Evolutionary conservation across 2,113 vertebrate species (phyloP), one percentile per base, ranked within the genome.

Genomic region (Bubo scandiacus): DNA sequence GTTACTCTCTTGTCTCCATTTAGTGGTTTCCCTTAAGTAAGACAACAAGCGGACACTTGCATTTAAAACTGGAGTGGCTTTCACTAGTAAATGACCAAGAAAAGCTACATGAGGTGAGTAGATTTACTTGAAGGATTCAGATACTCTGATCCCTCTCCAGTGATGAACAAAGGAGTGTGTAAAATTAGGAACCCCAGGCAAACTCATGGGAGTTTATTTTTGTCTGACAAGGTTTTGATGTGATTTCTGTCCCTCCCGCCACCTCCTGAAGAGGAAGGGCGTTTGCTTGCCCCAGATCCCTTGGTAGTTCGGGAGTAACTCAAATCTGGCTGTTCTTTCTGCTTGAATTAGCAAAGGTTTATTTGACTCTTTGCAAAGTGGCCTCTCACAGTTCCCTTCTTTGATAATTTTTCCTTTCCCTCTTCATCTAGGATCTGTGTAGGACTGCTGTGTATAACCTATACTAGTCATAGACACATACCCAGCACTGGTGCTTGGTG

Each of bases 21-120:
- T 96, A 99, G 99, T 99, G 99, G 99, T 99, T 99, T 96, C 67
- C 97, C 43, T 97, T 99, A 96, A 98, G 98, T 20, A 98, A 98
- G 5, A 97, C 98, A 3, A 86, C 95, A 70, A 98, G 97, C 0
- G 99, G 99, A 67, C 97, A 98, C 73, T 94, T 99, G 81, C 99
- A 98, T 93, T 96, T 99, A 72, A 99, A 98, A 74, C 97, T 99
- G 14, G 98, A 99, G 96, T 99, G 99, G 99, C 96, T 99, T 55
- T 99, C 99, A 11, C 98, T 99, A 9, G 95, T 98, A 38, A 86
- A 97, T 6, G 97, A 99, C 87, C 92, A 95, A 63, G 98, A 97
- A 21, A 97, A 96, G 8, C 85, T 98, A 23, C 62, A 59, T 2
- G 97, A 98, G 97, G 98, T 99, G 73, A 97, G 97, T 88, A 3